phyloP scores from a whole-genome alignment of 2,113 vertebrate genomes.

The Salvelinus namaycush region DNA sequence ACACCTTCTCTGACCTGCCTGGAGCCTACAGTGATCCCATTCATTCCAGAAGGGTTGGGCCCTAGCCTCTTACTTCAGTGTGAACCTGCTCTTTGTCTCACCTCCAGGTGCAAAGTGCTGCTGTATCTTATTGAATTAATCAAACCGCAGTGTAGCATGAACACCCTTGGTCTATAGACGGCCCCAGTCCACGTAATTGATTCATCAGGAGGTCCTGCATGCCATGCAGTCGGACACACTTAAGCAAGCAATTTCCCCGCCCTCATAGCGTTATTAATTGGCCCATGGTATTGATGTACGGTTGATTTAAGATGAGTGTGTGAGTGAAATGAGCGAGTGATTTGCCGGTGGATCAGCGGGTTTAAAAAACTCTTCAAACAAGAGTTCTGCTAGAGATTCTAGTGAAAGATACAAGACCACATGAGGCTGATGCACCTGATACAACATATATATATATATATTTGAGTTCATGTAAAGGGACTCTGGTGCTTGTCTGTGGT shows the following conservation, averaged over 20 bases:
- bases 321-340: slow-evolving; percentile 41
- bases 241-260: slow-evolving; percentile 49
- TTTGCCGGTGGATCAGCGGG: neutral
- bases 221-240: slow-evolving; percentile 58
- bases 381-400: too few species aligned
- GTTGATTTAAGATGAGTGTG: slow-evolving; percentile 43
- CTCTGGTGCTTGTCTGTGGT: too few species aligned
- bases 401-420: too few species aligned
- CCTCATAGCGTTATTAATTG: slow-evolving; percentile 64
- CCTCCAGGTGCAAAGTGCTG: slow-evolving; percentile 36
- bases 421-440: too few species aligned
- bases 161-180: slow-evolving; percentile 63
- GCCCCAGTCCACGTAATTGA: slow-evolving; percentile 55
- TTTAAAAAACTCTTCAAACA: too few species aligned
- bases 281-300: slow-evolving; percentile 55
- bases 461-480: too few species aligned
- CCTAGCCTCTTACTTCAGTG: neutral
- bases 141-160: slow-evolving; percentile 32
- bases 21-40: neutral
- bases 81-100: slow-evolving; percentile 25
- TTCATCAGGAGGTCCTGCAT: slow-evolving; percentile 60
- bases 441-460: too few species aligned
- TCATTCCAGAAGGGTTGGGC: neutral
- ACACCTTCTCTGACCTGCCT: neutral
- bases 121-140: slow-evolving; percentile 58